phyloP scores from a whole-genome alignment of 2,888 invertebrate species.

The Cantharis nigra region DNA sequence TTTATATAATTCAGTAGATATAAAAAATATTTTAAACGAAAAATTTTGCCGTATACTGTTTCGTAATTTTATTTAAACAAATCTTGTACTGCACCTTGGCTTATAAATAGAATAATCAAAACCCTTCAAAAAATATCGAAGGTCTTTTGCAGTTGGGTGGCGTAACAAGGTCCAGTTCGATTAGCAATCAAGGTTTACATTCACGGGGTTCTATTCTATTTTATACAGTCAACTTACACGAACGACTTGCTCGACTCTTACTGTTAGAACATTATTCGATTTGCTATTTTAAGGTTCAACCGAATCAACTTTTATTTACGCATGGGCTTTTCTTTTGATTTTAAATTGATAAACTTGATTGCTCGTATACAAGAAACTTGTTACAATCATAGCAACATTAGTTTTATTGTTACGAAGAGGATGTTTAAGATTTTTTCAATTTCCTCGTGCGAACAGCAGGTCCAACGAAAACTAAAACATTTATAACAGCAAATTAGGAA shows the following conservation, averaged over 20 bases:
- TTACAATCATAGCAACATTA: not conserved
- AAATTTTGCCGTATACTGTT: not conserved
- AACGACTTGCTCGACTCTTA: slow-evolving; percentile 23
- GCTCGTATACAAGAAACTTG: not conserved
- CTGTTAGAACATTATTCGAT: slow-evolving; percentile 28
- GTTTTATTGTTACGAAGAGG: not conserved
- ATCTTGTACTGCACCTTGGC: not conserved
- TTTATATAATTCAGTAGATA: not conserved
- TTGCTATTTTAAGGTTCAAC: slow-evolving; percentile 18
- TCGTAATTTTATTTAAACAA: not conserved
- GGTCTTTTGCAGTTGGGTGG: slow-evolving; percentile 27
- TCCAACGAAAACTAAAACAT: not conserved
- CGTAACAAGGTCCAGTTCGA: slow-evolving; percentile 33
- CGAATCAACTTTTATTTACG: slow-evolving; percentile 15
- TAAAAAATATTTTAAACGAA: not conserved
- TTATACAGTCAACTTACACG: slow-evolving; percentile 30
- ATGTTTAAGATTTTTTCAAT: not conserved
- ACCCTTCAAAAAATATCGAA: slow-evolving; percentile 2
- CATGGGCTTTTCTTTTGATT: not conserved
- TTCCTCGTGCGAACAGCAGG: not conserved
- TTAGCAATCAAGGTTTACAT: slow-evolving; percentile 34
- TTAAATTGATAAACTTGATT: not conserved
- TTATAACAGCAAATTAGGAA: not conserved
- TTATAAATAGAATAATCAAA: not conserved
- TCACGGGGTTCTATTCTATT: slow-evolving; percentile 33